These are phyloP conservation scores for Panurus biarmicus DNA, from an alignment of 2,113 vertebrate genomes.

Conservation along the genomic window DNA sequence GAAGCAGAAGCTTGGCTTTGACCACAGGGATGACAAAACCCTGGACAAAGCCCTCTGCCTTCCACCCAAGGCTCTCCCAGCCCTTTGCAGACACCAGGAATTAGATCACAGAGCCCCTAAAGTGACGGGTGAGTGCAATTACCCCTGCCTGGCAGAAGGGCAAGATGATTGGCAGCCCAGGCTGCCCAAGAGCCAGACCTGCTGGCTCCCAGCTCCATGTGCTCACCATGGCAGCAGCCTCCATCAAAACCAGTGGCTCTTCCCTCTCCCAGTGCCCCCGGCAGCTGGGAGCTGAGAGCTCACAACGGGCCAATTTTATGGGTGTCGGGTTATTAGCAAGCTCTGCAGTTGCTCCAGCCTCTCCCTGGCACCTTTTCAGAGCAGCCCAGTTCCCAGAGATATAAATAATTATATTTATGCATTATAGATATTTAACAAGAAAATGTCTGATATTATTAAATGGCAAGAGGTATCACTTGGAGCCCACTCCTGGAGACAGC, in stretches of 20 bases:
- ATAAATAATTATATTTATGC: constrained; percentile 15
- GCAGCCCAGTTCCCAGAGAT: neutral
- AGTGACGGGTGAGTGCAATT: neutral
- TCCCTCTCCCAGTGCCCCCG: neutral
- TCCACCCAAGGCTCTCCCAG: neutral
- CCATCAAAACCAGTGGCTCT: neutral
- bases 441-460: constrained; percentile 23
- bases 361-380: constrained; percentile 40
- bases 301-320: neutral
- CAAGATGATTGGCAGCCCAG: neutral
- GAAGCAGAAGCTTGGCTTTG: neutral
- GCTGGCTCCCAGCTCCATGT: neutral
- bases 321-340: neutral
- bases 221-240: neutral
- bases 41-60: neutral
- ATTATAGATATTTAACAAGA: neutral
- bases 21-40: neutral
- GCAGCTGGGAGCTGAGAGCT: neutral
- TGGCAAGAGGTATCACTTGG: constrained; percentile 4
- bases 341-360: constrained; percentile 17
- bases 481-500: neutral
- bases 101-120: neutral
- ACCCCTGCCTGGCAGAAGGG: neutral
- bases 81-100: neutral
- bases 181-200: constrained; percentile 6